phyloP scores from a whole-genome alignment of 2,888 invertebrate genomes.

The Podotricha telesiphe region DNA sequence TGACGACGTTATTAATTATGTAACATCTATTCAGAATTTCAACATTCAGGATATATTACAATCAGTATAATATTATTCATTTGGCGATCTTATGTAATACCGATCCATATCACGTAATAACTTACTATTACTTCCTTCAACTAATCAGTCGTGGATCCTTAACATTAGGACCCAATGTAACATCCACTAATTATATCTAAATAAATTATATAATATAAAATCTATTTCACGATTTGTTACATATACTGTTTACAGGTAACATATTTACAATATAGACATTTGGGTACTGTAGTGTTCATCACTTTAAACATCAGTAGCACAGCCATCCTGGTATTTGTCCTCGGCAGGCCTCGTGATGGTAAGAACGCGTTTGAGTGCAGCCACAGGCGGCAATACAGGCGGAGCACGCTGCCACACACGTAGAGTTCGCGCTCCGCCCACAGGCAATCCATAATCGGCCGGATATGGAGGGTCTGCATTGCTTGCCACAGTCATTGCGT shows the following conservation, averaged over 20 bases:
- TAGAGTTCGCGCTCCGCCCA: slow-evolving; percentile 88
- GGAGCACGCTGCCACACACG: slow-evolving; percentile 95
- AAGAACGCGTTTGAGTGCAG: slow-evolving; percentile 92
- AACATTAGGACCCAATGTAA: slow-evolving; percentile 75
- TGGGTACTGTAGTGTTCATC: slow-evolving; percentile 42
- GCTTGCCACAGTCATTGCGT: slow-evolving; percentile 75
- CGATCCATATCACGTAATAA: slow-evolving; percentile 77
- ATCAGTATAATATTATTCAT: slow-evolving; percentile 71
- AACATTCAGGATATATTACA: slow-evolving; percentile 70
- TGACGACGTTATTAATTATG: slow-evolving; percentile 55
- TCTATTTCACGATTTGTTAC: slow-evolving; percentile 73
- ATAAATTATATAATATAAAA: slow-evolving; percentile 84
- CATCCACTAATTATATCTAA: slow-evolving; percentile 74
- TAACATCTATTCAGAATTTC: slow-evolving; percentile 70
- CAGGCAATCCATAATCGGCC: slow-evolving; percentile 90
- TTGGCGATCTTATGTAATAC: slow-evolving; percentile 81
- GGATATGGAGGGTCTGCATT: slow-evolving; percentile 85
- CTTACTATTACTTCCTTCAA: slow-evolving; percentile 79
- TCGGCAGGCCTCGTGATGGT: slow-evolving; percentile 93
- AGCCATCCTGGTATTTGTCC: slow-evolving; percentile 96
- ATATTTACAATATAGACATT: slow-evolving; percentile 52
- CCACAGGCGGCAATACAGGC: slow-evolving; percentile 92
- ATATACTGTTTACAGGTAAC: slow-evolving; percentile 47
- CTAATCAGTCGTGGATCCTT: slow-evolving; percentile 82
- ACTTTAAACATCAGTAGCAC: slow-evolving; percentile 93